phyloP scores from a whole-genome alignment of 2,888 invertebrate genomes.

The Pomacea canaliculata region DNA sequence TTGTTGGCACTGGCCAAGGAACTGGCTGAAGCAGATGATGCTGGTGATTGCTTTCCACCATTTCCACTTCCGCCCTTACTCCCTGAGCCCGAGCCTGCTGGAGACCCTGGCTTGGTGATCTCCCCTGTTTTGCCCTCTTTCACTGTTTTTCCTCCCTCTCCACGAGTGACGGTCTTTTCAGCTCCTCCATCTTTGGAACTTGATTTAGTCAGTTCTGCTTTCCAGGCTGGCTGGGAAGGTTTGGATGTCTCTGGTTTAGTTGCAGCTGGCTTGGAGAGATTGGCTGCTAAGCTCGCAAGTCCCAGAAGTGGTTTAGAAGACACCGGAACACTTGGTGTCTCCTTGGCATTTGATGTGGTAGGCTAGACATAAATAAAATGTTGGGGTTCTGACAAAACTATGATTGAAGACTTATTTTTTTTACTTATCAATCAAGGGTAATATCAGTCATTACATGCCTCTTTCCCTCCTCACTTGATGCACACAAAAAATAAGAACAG shows the following conservation, averaged over 20 bases:
- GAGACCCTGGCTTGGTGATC: constrained; percentile 11
- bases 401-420: not conserved
- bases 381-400: not conserved
- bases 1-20: constrained; percentile 79
- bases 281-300: constrained; percentile 68
- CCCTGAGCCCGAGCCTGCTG: constrained; percentile 21
- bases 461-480: too few species aligned
- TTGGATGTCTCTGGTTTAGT: constrained; percentile 38
- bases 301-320: constrained; percentile 65
- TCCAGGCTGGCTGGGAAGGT: constrained; percentile 24
- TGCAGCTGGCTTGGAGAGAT: constrained; percentile 58
- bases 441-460: too few species aligned
- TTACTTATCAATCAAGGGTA: not conserved
- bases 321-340: constrained; percentile 13
- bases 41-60: constrained; percentile 33
- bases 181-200: constrained; percentile 22
- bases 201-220: constrained; percentile 12
- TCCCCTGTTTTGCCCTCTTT: constrained; percentile 14
- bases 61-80: constrained; percentile 13
- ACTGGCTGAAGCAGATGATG: constrained; percentile 38
- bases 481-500: too few species aligned
- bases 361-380: not conserved
- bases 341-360: constrained; percentile 21
- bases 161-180: constrained; percentile 20
- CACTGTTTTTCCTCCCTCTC: constrained; percentile 1